Evolutionary conservation across 2,797 vertebrate species (phyloP).

Genomic region (Malurus splendens): DNA sequence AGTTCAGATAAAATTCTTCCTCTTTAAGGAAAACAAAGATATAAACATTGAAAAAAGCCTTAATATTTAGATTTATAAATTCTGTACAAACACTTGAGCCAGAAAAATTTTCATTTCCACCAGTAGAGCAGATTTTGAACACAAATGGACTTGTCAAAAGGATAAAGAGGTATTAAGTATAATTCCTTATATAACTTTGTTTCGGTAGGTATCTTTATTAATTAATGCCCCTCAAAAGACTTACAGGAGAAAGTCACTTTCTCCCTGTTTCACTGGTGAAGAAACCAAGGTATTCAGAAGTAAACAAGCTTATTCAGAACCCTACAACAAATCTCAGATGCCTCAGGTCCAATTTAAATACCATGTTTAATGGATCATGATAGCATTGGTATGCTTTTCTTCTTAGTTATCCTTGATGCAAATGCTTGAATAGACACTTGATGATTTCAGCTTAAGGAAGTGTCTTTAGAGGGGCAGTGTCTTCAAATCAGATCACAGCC

Average conservation of each 20-base stretch:
- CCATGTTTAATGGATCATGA: neutral
- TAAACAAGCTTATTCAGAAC: neutral
- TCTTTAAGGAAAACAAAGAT: slow-evolving; percentile 17
- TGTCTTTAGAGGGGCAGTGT: neutral
- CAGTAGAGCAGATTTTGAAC: neutral
- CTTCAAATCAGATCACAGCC: neutral
- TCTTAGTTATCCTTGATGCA: neutral
- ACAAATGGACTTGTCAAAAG: neutral
- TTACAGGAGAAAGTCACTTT: neutral
- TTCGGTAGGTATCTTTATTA: neutral
- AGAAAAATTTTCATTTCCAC: neutral
- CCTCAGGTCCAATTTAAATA: neutral
- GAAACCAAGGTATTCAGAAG: neutral
- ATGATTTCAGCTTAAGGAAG: neutral
- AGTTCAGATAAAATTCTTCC: neutral
- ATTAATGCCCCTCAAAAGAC: neutral
- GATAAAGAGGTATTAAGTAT: neutral
- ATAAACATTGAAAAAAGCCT: neutral
- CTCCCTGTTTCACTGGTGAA: neutral
- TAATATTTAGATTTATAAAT: neutral
- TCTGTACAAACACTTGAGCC: neutral
- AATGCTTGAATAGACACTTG: neutral
- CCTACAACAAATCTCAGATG: neutral
- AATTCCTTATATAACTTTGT: neutral
- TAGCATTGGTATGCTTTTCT: neutral